phyloP scores from a whole-genome alignment of 1,140 invertebrate genomes.

The Pemphigus obesinymphae region DNA sequence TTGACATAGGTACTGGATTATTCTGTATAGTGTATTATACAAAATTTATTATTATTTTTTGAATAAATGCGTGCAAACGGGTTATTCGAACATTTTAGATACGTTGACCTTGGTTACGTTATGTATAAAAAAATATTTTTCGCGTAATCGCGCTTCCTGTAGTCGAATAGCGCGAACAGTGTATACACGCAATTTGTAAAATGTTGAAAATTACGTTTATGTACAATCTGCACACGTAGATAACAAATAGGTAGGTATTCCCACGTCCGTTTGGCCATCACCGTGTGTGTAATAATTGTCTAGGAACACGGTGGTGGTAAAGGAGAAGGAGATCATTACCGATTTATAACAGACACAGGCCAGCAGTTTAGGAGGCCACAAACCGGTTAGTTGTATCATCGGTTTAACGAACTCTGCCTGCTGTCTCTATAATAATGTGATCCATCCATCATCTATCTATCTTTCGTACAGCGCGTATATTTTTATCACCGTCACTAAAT shows the following conservation, averaged over 20 bases:
- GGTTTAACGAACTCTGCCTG: constrained; percentile 33
- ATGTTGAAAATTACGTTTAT: not conserved
- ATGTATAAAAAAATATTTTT: not conserved
- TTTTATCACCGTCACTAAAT: not conserved
- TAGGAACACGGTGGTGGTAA: not conserved
- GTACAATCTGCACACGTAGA: not conserved
- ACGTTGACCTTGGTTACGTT: not conserved
- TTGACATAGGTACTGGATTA: no score
- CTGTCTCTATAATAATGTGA: not conserved
- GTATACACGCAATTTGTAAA: not conserved
- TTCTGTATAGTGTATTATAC: no score
- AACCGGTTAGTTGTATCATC: constrained; percentile 41
- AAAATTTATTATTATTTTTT: no score
- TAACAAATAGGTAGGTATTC: not conserved
- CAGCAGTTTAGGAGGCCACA: constrained; percentile 32
- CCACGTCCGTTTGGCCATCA: not conserved
- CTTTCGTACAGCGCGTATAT: not conserved
- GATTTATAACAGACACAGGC: constrained; percentile 26
- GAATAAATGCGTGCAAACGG: not conserved
- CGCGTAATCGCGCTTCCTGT: not conserved
- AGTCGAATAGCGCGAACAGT: not conserved
- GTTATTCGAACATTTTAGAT: not conserved
- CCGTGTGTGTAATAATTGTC: not conserved
- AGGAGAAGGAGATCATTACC: constrained; percentile 13
- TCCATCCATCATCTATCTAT: no score